These are phyloP conservation scores for Crotophaga sulcirostris DNA, from an alignment of 2,113 vertebrate genomes.

Conservation along the genomic window DNA sequence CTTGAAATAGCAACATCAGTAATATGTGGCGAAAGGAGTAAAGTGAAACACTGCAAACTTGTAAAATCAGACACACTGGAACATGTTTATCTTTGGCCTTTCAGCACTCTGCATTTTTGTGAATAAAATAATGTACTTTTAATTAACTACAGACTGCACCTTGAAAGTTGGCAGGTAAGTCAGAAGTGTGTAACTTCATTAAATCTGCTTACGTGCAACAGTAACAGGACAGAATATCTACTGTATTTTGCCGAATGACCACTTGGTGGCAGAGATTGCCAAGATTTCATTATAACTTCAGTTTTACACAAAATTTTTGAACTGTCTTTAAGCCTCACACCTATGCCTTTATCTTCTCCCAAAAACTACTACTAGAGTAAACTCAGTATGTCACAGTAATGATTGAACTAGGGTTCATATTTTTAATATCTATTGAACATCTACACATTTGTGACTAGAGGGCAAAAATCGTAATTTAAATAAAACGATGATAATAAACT, in stretches of 20 bases:
- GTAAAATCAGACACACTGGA: background rate
- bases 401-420: background rate
- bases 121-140: background rate
- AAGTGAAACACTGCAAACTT: background rate
- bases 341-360: background rate
- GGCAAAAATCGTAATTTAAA: background rate
- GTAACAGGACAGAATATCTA: background rate
- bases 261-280: constrained; percentile 66
- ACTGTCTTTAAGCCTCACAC: background rate
- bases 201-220: background rate
- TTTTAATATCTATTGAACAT: background rate
- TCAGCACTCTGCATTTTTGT: background rate
- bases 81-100: background rate
- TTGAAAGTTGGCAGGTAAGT: background rate
- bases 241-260: constrained; percentile 3
- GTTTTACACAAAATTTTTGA: background rate
- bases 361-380: background rate
- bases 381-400: background rate
- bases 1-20: background rate
- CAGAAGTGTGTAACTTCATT: background rate
- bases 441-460: background rate
- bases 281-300: background rate
- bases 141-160: background rate
- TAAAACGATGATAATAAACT: background rate
- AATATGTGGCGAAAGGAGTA: background rate